Base-by-base conservation (phyloP, 2,888 invertebrate species). In the Melanchra persicariae region DNA sequence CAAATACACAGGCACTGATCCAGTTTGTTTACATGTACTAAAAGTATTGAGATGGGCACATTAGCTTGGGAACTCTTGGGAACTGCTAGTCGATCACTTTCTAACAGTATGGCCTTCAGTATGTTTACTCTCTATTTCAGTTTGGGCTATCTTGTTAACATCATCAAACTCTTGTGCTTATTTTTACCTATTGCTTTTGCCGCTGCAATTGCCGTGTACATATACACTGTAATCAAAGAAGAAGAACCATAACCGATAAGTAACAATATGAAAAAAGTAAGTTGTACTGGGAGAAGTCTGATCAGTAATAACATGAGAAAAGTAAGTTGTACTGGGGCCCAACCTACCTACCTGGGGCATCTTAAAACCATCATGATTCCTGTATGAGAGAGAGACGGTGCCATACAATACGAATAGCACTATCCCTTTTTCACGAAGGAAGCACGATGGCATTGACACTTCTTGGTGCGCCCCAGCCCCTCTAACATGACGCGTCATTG, bases 41-140 rank as follows among this genome's bases (percentile, higher is more conserved):
- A 34, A 19, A 30, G 24, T 34, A 47, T 15, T 30, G 7, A 37
- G 10, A 40, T 19, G 5, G 34, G 12, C 1, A 26, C 12, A n/a
- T 9, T 12, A 51, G 2, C 19, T 19, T 26, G 9, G 15, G 4
- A 15, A 52, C 19, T 34, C 6, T 55, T n/a, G 2, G 10, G 0
- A 47, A n/a, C n/a, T n/a, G n/a, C n/a, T n/a, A n/a, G 15, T 37
- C 17, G 2, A 47, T 26, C 6, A 22, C 4, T 51, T 51, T 30
- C 6, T 37, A 30, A 15, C 10, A 63, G 19, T 9, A 52, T 30
- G 30, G 30, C 1, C 30, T 30, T 30, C 3, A 30, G 30, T 30
- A 30, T 30, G 3, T 30, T 30, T 30, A 30, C 30, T 58, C 15
- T 71, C 34, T 65, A 1, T 73, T 77, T 54, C 73, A 72, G 78